A percentile compares a stretch with the other conserved stretches of the same genome.
Conservation (phyloP, 1,140 invertebrate species). For the Plodia interpunctella region DNA sequence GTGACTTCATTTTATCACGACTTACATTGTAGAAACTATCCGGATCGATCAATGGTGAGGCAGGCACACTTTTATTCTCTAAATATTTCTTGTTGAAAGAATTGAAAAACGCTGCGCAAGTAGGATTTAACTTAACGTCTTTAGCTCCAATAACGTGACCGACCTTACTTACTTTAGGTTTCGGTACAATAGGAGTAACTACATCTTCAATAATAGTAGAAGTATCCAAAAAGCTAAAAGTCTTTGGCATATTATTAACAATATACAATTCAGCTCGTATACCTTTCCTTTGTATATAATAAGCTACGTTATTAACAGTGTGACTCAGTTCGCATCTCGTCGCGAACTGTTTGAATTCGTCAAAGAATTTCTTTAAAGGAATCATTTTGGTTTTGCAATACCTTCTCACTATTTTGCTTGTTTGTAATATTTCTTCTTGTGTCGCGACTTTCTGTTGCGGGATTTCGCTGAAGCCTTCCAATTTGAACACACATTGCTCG, state of each 20-base stretch:
- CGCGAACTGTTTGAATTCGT: constrained; percentile 34
- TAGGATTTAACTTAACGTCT: background rate
- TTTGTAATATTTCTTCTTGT: constrained; percentile 27
- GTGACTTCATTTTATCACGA: no score
- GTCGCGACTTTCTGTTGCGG: constrained; percentile 21
- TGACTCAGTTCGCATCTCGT: constrained; percentile 24
- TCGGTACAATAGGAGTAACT: background rate
- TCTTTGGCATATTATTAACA: constrained; percentile 19
- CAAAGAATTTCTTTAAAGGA: constrained; percentile 25
- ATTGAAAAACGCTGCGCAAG: constrained; percentile 11
- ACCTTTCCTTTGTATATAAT: constrained; percentile 33
- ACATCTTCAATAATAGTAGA: background rate
- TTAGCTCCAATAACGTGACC: background rate
- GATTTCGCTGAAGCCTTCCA: constrained; percentile 24
- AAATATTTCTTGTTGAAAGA: background rate
- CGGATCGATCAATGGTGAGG: background rate
- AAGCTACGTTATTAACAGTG: constrained; percentile 26
- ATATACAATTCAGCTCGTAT: constrained; percentile 30
- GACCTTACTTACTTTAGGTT: background rate
- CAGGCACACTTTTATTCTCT: background rate
- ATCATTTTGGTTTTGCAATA: constrained; percentile 30
- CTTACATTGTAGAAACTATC: background rate
- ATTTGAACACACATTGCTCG: constrained; percentile 29
- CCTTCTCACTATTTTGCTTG: constrained; percentile 32
- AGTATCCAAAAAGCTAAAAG: constrained; percentile 19